Conservation (phyloP, 2,888 invertebrate genomes). For the Girardia tigrina region DNA sequence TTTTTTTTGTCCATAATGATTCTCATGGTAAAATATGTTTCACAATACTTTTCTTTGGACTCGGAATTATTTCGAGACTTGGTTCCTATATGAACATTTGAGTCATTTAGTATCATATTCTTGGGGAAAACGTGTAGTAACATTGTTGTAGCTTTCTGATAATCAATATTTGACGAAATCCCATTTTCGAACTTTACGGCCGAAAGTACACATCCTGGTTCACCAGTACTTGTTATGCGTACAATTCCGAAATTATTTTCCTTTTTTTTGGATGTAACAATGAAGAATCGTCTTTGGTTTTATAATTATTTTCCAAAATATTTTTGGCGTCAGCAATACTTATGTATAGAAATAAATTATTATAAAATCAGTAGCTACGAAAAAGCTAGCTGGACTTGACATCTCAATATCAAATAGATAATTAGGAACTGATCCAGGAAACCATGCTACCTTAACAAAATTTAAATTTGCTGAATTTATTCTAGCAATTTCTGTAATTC, state of each 20-base stretch:
- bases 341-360: constrained; percentile 21
- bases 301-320: neutral
- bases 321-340: neutral
- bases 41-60: neutral
- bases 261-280: neutral
- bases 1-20: too few relatives aligned
- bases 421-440: constrained; percentile 85
- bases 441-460: constrained; percentile 94
- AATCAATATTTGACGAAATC: too few relatives aligned
- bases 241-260: constrained; percentile 58
- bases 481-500: constrained; percentile 84
- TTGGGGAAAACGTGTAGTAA: neutral
- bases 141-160: neutral
- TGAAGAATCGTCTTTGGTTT: too few relatives aligned
- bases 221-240: constrained; percentile 87
- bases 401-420: constrained; percentile 42
- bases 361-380: constrained; percentile 15
- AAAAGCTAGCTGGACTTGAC: neutral
- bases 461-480: constrained; percentile 93
- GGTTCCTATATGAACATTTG: neutral
- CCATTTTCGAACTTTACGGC: neutral
- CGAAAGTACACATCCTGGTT: constrained; percentile 80
- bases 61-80: too few relatives aligned
- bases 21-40: neutral
- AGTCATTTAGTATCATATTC: neutral